These are phyloP conservation scores for Molanna angustata DNA, from an alignment of 2,888 invertebrate species.

Conservation along the genomic window DNA sequence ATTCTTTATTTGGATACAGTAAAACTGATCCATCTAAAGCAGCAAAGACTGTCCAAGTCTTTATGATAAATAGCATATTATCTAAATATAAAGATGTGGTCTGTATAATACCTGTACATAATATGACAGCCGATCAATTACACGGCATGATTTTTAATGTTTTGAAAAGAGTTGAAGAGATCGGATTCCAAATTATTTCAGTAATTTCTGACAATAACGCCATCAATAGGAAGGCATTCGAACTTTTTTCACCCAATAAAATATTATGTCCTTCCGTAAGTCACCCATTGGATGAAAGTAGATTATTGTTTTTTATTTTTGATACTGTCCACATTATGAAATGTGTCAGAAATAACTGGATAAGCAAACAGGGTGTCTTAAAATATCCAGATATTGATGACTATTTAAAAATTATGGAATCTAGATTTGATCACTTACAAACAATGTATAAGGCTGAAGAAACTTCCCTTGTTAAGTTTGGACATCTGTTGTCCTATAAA, in stretches of 20 bases:
- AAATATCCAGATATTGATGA: conserved; percentile 6
- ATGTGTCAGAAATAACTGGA: conserved; percentile 5
- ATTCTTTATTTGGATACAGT: neutral
- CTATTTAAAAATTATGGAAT: neutral
- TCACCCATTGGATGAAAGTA: conserved; percentile 3
- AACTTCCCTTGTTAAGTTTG: neutral
- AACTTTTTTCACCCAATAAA: conserved; percentile 1
- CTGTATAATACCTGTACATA: conserved; percentile 1
- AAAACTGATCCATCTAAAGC: neutral
- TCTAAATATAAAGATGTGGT: conserved; percentile 7
- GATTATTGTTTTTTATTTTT: conserved; percentile 8
- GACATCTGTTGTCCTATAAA: conserved; percentile 2
- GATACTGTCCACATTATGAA: conserved; percentile 7
- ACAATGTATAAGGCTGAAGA: conserved; percentile 1
- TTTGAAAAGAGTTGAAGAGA: conserved; percentile 6
- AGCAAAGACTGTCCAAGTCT: conserved; percentile 4
- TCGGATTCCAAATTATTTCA: conserved; percentile 1
- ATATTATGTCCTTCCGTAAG: neutral
- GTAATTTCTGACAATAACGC: conserved; percentile 8
- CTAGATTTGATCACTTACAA: conserved; percentile 1
- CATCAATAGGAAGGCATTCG: conserved; percentile 8
- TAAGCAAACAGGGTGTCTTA: neutral
- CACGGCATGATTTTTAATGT: conserved; percentile 1
- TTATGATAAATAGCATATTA: conserved; percentile 4
- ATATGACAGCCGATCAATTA: conserved; percentile 6